Conservation (phyloP, 2,888 invertebrate species). For the Osedax frankpressi region DNA sequence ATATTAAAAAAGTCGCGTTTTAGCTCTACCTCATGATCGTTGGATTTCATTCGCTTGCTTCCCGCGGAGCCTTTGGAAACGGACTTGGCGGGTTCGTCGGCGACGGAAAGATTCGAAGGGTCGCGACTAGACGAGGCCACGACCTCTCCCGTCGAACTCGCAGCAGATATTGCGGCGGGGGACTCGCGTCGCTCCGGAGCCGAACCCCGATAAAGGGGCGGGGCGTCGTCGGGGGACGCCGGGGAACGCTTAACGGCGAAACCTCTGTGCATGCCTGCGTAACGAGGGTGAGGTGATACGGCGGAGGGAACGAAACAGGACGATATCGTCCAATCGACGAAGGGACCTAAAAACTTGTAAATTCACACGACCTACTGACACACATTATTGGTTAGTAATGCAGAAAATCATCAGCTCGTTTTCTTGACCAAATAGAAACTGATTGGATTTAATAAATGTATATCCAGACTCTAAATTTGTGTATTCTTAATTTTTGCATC, state of each 20-base stretch:
- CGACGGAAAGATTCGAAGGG: not conserved
- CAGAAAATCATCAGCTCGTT: too few species aligned
- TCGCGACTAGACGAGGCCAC: not conserved
- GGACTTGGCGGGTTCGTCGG: not conserved
- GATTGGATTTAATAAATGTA: too few species aligned
- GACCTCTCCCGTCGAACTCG: not conserved
- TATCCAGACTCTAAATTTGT: too few species aligned
- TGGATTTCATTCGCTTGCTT: slow-evolving; percentile 17
- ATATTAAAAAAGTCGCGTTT: not conserved
- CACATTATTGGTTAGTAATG: too few species aligned
- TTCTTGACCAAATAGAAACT: too few species aligned
- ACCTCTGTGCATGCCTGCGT: not conserved
- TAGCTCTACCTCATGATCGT: slow-evolving; percentile 10
- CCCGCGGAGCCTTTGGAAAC: slow-evolving; percentile 12
- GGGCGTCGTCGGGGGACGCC: slow-evolving; percentile 8
- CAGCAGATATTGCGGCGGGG: slow-evolving; percentile 4
- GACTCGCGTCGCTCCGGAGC: too few species aligned
- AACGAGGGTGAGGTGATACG: too few species aligned
- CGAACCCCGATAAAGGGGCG: not conserved
- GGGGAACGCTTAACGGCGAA: slow-evolving; percentile 21
- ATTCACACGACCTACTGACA: too few species aligned
- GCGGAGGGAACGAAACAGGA: too few species aligned
- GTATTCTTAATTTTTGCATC: too few species aligned
- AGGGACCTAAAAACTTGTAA: too few species aligned
- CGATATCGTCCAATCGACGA: too few species aligned